These are phyloP conservation scores for Deroplatys truncata DNA, from an alignment of 2,888 invertebrate genomes.

Conservation along the genomic window DNA sequence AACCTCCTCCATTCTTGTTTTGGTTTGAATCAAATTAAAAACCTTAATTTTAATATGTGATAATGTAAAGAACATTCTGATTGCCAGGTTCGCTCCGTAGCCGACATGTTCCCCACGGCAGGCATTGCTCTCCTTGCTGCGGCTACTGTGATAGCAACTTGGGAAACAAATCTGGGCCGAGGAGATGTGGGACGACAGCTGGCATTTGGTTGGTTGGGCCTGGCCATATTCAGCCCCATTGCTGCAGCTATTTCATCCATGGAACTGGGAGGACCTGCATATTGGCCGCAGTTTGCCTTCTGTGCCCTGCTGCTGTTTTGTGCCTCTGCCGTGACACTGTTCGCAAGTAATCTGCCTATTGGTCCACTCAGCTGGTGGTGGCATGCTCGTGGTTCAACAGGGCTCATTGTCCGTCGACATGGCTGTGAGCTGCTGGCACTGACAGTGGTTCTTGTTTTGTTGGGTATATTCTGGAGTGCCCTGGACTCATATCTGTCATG, in stretches of 20 bases:
- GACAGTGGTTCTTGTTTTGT: constrained; percentile 61
- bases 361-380: constrained; percentile 81
- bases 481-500: constrained; percentile 73
- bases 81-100: constrained; percentile 51
- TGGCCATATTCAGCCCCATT: constrained; percentile 65
- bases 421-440: constrained; percentile 70
- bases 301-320: constrained; percentile 56
- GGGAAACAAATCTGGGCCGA: constrained; percentile 73
- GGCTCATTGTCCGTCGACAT: background rate
- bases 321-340: constrained; percentile 56
- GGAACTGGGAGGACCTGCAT: constrained; percentile 39
- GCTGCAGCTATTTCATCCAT: constrained; percentile 39
- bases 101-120: constrained; percentile 73
- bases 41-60: too few species aligned
- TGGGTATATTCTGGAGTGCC: constrained; percentile 76
- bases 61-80: too few species aligned
- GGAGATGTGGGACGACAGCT: constrained; percentile 76
- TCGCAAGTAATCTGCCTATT: constrained; percentile 47
- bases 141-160: constrained; percentile 75
- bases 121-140: constrained; percentile 67
- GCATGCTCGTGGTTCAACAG: constrained; percentile 53
- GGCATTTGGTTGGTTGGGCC: constrained; percentile 69
- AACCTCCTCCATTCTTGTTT: too few species aligned
- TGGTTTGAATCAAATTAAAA: too few species aligned
- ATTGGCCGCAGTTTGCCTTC: constrained; percentile 53